Percentiles rank a stretch among this genome's conserved stretches.
phyloP scores from a whole-genome alignment of 2,797 vertebrate species.

The Lophius americanus region DNA sequence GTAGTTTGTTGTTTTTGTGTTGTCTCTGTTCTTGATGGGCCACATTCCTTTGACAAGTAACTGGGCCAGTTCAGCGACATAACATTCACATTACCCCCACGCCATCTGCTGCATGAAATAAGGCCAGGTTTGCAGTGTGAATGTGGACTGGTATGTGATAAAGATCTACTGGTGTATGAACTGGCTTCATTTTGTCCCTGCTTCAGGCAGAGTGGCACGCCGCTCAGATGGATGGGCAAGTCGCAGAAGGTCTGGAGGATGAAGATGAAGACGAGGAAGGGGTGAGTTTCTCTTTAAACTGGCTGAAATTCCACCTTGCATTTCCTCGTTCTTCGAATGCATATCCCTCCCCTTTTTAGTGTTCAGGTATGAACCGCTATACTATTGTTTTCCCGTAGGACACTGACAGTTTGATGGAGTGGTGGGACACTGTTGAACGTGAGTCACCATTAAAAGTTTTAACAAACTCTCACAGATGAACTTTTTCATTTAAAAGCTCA shows the following conservation, averaged over 20 bases:
- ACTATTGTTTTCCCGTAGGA: conserved; percentile 63
- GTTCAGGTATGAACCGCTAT: neutral
- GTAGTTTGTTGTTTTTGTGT: too few species aligned
- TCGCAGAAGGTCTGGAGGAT: conserved; percentile 23
- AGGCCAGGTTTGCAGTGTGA: neutral
- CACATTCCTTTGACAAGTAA: conserved; percentile 28
- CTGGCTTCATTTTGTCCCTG: too few species aligned
- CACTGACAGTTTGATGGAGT: conserved; percentile 84
- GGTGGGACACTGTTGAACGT: conserved; percentile 85
- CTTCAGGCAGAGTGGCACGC: conserved; percentile 78
- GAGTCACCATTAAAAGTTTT: conserved; percentile 43
- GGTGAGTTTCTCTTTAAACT: conserved; percentile 50
- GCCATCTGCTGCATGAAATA: neutral
- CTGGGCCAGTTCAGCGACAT: conserved; percentile 45
- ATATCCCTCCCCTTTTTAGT: neutral
- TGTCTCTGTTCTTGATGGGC: conserved; percentile 7
- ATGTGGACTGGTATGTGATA: neutral
- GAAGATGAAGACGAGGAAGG: conserved; percentile 59
- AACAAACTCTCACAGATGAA: neutral
- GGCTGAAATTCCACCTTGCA: neutral
- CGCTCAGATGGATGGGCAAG: conserved; percentile 69
- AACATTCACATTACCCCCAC: neutral
- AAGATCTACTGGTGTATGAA: neutral
- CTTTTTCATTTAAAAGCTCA: too few species aligned
- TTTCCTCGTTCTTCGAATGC: neutral